These are phyloP conservation scores for Drosophila mayaguana DNA, from an alignment of 2,888 invertebrate species.

Conservation along the genomic window DNA sequence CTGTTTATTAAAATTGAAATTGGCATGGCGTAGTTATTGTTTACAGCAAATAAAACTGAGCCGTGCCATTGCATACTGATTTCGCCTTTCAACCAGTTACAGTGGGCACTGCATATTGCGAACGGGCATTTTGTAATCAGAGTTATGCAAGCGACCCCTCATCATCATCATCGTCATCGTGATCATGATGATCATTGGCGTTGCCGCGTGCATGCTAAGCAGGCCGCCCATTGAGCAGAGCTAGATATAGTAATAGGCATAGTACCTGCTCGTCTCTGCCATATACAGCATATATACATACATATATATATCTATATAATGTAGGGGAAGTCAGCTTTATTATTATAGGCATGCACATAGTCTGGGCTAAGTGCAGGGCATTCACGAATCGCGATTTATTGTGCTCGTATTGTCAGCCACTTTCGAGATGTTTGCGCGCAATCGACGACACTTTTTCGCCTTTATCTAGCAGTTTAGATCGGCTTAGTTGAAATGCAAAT, in stretches of 20 bases:
- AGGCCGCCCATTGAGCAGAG: conserved; percentile 25
- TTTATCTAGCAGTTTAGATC: conserved; percentile 65
- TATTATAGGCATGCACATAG: conserved; percentile 20
- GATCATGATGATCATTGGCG: neutral
- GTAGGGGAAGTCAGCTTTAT: conserved; percentile 14
- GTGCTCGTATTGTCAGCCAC: conserved; percentile 38
- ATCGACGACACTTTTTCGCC: conserved; percentile 45
- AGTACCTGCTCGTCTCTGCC: conserved; percentile 3
- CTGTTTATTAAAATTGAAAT: conserved; percentile 68
- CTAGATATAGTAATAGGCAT: conserved; percentile 17
- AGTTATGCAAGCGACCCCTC: conserved; percentile 49
- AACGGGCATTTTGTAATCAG: conserved; percentile 44
- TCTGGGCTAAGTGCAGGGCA: conserved; percentile 27
- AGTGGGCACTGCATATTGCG: conserved; percentile 13
- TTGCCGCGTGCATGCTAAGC: conserved; percentile 46
- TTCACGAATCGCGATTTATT: conserved; percentile 40
- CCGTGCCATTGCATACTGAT: conserved; percentile 66
- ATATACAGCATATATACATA: neutral
- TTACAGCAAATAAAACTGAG: conserved; percentile 60
- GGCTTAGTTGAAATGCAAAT: conserved; percentile 69
- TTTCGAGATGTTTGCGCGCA: conserved; percentile 29
- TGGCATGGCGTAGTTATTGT: conserved; percentile 50
- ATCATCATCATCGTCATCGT: neutral
- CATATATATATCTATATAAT: neutral
- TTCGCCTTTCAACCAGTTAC: conserved; percentile 16